Base-by-base conservation (phyloP, 2,888 invertebrate genomes). In the Ernsta delagoae region DNA sequence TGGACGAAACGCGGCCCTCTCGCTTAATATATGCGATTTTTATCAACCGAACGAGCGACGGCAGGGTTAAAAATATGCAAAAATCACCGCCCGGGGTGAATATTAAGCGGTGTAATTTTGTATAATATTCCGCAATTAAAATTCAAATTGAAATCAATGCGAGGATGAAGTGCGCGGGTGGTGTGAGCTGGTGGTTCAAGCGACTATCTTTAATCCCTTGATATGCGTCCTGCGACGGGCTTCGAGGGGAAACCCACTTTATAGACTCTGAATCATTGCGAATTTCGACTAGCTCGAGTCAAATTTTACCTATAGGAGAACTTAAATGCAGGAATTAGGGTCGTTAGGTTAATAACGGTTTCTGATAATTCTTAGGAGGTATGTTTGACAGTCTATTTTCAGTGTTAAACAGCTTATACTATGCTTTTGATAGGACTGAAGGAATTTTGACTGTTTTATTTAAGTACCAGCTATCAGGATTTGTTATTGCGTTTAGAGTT, bases 101-200 rank as follows among this genome's bases (percentile, higher is more conserved):
- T 92, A 91, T 92, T 87, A 93, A 93, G 87, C 81, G 89, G 92
- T 90, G 90, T 92, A 88, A 91, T 92, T 90, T 90, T 89, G 88
- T 88, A 88, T 91, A 92, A 94, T 94, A 93, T 93, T 91, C 89
- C 83, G 79, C 92, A 92, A 94, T 94, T 93, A 94, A 93, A 92
- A 92, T 94, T 93, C 88, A 93, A 94, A 94, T 94, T 94, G 93
- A 93, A 94, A 94, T 92, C 93, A 93, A 93, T 93, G 93, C 90
- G 83, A 83, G 86, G 83, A 83, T 86, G 89, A 87, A 84, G 84
- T 78, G 72, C 59, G 66, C 59, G 70, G 41, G 39, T 41, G 59
- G 59, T 43, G 62, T 66, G 72, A 63, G 71, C 70, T 71, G 74
- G 43, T n/a, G 12, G 36, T 54, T 72, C 70, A 69, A 64, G 11